A percentile compares a stretch with the other conserved stretches of the same genome.
phyloP scores from a whole-genome alignment of 2,888 invertebrate species.

The Trisateles emortualis region DNA sequence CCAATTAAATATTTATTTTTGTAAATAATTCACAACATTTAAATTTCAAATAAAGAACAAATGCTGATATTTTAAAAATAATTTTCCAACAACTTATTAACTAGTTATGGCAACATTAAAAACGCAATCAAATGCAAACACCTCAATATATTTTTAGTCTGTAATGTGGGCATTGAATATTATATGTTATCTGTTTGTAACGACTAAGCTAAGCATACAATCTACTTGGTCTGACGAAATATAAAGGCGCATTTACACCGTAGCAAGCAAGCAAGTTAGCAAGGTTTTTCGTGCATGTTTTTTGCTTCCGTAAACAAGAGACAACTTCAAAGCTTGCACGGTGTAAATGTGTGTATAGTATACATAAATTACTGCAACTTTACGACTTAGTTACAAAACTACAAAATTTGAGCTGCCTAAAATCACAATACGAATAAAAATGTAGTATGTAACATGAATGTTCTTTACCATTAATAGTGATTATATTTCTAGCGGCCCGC shows the following conservation, averaged over 20 bases:
- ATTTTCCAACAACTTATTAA: slow-evolving; percentile 58
- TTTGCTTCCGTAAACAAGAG: no score
- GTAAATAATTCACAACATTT: slow-evolving; percentile 73
- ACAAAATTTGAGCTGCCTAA: slow-evolving; percentile 73
- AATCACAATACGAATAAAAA: slow-evolving; percentile 50
- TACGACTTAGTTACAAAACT: slow-evolving; percentile 58
- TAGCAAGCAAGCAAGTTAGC: background rate
- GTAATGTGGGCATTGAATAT: slow-evolving; percentile 31
- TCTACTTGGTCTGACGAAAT: slow-evolving; percentile 68
- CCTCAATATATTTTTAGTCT: slow-evolving; percentile 25
- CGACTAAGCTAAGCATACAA: slow-evolving; percentile 48
- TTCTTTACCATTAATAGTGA: slow-evolving; percentile 23
- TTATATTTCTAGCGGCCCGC: slow-evolving; percentile 33
- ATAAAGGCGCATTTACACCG: slow-evolving; percentile 5
- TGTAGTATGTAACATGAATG: slow-evolving; percentile 38
- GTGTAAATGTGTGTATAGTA: background rate
- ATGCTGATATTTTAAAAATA: slow-evolving; percentile 48
- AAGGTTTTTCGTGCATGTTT: background rate
- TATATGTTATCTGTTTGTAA: slow-evolving; percentile 29
- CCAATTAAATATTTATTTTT: slow-evolving; percentile 67
- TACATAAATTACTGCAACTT: slow-evolving; percentile 30
- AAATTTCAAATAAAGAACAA: slow-evolving; percentile 61
- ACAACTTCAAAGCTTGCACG: background rate
- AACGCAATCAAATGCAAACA: slow-evolving; percentile 53
- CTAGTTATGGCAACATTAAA: slow-evolving; percentile 72